Base-by-base conservation (phyloP, 2,888 invertebrate genomes). In the Acleris laterana region DNA sequence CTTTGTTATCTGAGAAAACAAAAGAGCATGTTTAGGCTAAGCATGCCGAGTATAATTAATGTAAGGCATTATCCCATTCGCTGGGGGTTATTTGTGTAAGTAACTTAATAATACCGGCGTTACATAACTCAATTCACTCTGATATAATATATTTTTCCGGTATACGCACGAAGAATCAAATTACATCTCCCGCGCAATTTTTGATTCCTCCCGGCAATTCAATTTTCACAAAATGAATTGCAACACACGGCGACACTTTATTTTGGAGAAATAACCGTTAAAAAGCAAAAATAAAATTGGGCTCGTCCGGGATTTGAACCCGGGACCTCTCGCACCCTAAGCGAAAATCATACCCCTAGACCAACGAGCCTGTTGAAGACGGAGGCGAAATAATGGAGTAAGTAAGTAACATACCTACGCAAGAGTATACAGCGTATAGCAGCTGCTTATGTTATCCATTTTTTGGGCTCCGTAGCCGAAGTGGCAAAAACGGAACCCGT, bases 251-350 rank as follows among this genome's bases (percentile, higher is more conserved):
- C n/a, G 7, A 17, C 46, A 46, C 46, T 17, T 17, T 6, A 46
- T 7, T 46, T 16, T n/a, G 6, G 6, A 7, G 17, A 46, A 46
- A 46, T n/a, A 17, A 46, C 17, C 2, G 7, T 6, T 2, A 38
- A 38, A n/a, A 38, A 5, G 17, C 20, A 44, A 38, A 42, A 50
- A 50, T n/a, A 25, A 60, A 60, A 49, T 78, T 78, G 93, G 93
- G 93, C 92, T 93, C 92, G 92, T 92, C 93, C 93, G 93, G 93
- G 93, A 93, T 92, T 93, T 93, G 93, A 93, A 93, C 93, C 93
- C 92, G 91, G 91, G 92, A 93, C 93, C 93, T 93, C 92, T 93
- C 93, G 92, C 93, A 93, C 93, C 93, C 93, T 87, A 93, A 93
- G 93, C 93, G 93, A 92, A 88, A 93, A 93, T 93, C 92, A 93